phyloP scores from a whole-genome alignment of 53 echinoderm and acorn worm genomes.

The Crossaster papposus region DNA sequence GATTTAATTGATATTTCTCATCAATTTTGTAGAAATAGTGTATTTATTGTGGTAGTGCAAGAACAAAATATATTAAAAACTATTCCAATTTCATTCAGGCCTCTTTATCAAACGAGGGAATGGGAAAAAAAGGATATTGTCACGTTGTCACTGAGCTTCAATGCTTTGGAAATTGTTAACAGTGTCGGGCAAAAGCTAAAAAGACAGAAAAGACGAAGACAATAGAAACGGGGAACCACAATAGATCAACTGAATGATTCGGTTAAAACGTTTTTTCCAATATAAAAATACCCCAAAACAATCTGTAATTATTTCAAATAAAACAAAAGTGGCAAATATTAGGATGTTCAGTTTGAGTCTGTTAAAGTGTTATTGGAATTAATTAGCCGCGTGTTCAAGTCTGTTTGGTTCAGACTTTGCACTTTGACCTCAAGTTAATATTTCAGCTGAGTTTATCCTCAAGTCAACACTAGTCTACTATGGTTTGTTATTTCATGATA shows the following conservation, averaged over 20 bases:
- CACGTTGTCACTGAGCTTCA: slow-evolving; percentile 92
- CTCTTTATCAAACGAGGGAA: not conserved
- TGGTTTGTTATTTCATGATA: not conserved
- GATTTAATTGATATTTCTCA: no score
- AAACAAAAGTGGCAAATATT: not conserved
- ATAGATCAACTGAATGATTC: not conserved
- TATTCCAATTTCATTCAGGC: no score
- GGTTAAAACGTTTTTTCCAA: not conserved
- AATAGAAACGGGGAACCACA: not conserved
- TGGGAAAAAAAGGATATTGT: slow-evolving; percentile 96
- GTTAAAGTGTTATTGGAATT: not conserved
- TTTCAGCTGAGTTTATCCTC: not conserved
- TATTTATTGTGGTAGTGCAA: no score
- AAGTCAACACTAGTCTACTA: not conserved
- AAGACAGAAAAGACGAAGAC: not conserved
- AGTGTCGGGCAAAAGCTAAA: slow-evolving; percentile 89
- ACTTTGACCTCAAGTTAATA: not conserved
- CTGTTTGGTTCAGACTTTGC: not conserved
- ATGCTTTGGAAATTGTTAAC: slow-evolving; percentile 75
- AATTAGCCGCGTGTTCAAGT: not conserved
- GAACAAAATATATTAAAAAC: no score
- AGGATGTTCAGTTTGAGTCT: not conserved
- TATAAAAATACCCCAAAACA: not conserved
- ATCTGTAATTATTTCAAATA: no score
- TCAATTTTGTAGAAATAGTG: no score